Evolutionary conservation across 2,888 invertebrate species (phyloP), one percentile per base, ranked within the genome.

Genomic region (Herminia tarsipennalis): DNA sequence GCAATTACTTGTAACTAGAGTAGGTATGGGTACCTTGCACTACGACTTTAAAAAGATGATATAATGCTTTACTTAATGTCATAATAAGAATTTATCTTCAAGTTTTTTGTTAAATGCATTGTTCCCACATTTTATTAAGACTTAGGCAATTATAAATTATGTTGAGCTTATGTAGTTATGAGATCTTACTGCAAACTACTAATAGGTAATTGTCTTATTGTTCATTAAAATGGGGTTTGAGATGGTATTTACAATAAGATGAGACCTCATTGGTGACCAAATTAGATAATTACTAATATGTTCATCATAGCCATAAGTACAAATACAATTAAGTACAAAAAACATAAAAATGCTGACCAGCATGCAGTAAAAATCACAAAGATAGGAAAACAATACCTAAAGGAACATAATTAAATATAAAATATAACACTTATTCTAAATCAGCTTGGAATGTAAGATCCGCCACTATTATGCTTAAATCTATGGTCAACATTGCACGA

Each of bases 401-500:
- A 71, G 62, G 67, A 73, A 74, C 78, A 74, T 66, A 72, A 70
- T 65, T 62, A 64, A 67, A 56, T 61, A 65, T 62, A 69, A 50
- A 60, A 65, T 66, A n/a, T 57, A 83, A 81, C 75, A 75, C 75
- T 78, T 81, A 81, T 43, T 63, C 62, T 74, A 74, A 61, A 67
- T 67, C 59, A 74, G 76, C 61, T 55, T 58, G 67, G 61, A 71
- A 77, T 73, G 75, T 49, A 78, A 76, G 61, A 60, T 68, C 66
- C 62, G 71, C 74, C 57, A 69, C 68, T 73, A 63, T 76, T 73
- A 75, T 70, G 58, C 73, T 73, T 73, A 75, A 61, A 55, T 46
- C 55, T 78, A 72, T 73, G 61, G 75, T 80, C 73, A 83, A 83
- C 81, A 88, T 88, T 87, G 87, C 87, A 87, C 86, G 74, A 74